Percentiles rank a stretch among this genome's conserved stretches.
Conservation (phyloP, 2,113 vertebrate species). For the Loxodonta africana region DNA sequence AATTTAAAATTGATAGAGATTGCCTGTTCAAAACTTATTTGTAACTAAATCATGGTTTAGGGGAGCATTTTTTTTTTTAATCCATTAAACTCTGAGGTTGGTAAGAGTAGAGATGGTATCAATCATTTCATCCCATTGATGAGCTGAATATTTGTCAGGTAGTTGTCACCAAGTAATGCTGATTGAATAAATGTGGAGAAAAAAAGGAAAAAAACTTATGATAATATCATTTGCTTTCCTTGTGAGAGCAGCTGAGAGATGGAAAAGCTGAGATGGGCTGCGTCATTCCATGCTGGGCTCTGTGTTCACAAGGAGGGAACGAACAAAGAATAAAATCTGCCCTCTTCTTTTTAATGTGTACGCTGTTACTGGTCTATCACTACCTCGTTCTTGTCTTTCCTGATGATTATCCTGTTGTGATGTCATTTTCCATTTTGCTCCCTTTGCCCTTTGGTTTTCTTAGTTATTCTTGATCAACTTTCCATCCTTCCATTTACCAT, state of each 20-base stretch:
- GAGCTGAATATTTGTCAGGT: background rate
- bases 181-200: background rate
- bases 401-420: background rate
- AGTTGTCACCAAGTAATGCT: background rate
- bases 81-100: background rate
- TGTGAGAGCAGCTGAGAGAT: background rate
- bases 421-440: background rate
- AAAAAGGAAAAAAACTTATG: background rate
- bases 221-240: background rate
- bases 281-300: background rate
- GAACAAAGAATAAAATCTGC: background rate
- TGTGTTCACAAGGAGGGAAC: background rate
- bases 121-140: background rate
- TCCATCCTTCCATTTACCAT: background rate
- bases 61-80: background rate
- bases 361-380: background rate
- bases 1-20: slow-evolving; percentile 34
- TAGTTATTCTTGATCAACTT: slow-evolving; percentile 15
- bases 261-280: background rate
- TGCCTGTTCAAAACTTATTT: background rate
- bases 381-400: background rate
- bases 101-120: slow-evolving; percentile 2
- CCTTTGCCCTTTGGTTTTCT: background rate
- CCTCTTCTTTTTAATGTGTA: background rate
- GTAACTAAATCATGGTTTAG: slow-evolving; percentile 25